phyloP scores from a whole-genome alignment of 2,113 vertebrate species.

The Caranx ignobilis region DNA sequence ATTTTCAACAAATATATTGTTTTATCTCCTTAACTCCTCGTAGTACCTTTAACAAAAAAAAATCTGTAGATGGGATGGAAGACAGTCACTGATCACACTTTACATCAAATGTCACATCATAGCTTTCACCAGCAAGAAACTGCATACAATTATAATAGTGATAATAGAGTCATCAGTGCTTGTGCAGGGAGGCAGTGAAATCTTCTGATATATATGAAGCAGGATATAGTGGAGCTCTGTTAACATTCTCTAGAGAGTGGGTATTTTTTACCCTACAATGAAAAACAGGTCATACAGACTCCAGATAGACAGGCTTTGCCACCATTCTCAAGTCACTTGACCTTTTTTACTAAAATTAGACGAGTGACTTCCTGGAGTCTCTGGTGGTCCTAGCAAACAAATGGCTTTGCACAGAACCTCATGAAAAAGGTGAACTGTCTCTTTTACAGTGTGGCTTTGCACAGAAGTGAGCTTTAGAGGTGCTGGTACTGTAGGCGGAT shows the following conservation, averaged over 20 bases:
- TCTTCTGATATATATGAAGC: neutral
- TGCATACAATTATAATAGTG: no score
- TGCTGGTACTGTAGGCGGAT: neutral
- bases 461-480: neutral
- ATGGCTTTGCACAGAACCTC: neutral
- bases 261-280: constrained; percentile 5
- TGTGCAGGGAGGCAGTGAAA: neutral
- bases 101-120: no score
- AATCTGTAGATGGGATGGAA: no score
- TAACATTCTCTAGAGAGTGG: constrained; percentile 9
- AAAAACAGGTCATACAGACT: constrained; percentile 12
- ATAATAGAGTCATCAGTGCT: no score
- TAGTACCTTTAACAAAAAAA: no score
- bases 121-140: no score
- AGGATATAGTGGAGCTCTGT: neutral
- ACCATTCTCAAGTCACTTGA: neutral
- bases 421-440: neutral
- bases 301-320: constrained; percentile 8
- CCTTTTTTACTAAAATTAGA: neutral
- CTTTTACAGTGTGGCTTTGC: neutral
- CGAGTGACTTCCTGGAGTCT: neutral
- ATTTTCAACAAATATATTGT: no score
- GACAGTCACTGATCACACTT: no score
- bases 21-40: no score
- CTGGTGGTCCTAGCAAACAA: neutral